A percentile compares a stretch with the other conserved stretches of the same genome.
Conservation (phyloP, 2,113 vertebrate genomes). For the Conger conger region DNA sequence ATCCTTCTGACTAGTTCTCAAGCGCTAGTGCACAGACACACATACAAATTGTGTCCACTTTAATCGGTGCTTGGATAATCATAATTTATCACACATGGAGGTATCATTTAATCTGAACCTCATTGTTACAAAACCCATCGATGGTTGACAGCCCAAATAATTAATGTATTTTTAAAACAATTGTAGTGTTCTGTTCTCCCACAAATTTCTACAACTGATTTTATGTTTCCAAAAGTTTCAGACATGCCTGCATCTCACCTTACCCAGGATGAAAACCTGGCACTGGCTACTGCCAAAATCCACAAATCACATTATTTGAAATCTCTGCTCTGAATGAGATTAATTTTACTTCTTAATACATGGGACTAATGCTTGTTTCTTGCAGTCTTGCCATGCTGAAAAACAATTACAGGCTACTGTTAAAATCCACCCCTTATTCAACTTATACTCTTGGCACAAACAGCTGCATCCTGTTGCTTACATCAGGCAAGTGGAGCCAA, state of each 20-base stretch:
- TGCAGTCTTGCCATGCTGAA: background rate
- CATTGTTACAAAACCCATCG: background rate
- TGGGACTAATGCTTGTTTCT: background rate
- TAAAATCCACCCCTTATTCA: constrained; percentile 3
- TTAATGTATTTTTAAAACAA: background rate
- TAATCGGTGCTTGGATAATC: background rate
- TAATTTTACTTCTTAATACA: background rate
- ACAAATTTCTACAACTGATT: background rate
- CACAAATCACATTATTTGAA: constrained; percentile 2
- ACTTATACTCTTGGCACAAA: constrained; percentile 2
- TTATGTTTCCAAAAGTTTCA: background rate
- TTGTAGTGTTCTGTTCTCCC: background rate
- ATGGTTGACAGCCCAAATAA: background rate
- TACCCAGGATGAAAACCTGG: background rate
- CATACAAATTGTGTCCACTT: background rate
- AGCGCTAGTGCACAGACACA: background rate
- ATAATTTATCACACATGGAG: background rate
- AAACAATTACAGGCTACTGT: constrained; percentile 12
- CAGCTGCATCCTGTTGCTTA: background rate
- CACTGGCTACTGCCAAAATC: background rate
- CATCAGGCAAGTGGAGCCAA: background rate
- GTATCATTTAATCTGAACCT: background rate
- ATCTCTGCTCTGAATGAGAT: background rate
- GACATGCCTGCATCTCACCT: background rate
- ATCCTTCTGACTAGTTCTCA: background rate